phyloP scores from a whole-genome alignment of 2,113 vertebrate species.

The Amphiprion ocellaris region DNA sequence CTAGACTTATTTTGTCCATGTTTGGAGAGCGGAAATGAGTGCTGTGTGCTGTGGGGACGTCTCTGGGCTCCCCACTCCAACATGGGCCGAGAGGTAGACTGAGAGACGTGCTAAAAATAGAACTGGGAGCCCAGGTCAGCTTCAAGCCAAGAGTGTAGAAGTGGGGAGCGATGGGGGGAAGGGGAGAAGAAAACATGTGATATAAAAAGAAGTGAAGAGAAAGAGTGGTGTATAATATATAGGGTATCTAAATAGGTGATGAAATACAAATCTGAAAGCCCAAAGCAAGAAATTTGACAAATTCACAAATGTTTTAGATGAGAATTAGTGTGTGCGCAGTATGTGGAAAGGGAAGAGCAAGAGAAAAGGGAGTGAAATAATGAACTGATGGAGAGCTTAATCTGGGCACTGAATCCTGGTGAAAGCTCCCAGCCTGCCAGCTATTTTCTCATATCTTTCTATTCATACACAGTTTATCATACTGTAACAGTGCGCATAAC shows the following conservation, averaged over 20 bases:
- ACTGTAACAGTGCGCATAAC: conserved; percentile 28
- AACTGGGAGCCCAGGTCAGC: conserved; percentile 60
- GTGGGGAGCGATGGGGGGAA: conserved; percentile 21
- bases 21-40: conserved; percentile 78
- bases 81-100: conserved; percentile 64
- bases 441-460: conserved; percentile 55
- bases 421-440: conserved; percentile 33
- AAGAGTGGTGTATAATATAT: neutral
- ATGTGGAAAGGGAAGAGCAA: conserved; percentile 4
- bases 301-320: conserved; percentile 10
- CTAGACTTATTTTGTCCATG: conserved; percentile 74
- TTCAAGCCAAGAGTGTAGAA: conserved; percentile 44
- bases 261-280: conserved; percentile 1
- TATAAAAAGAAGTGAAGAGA: conserved; percentile 33
- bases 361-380: neutral
- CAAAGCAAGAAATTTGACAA: neutral
- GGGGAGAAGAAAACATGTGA: conserved; percentile 13
- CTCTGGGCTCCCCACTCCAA: conserved; percentile 57
- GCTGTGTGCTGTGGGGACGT: conserved; percentile 62
- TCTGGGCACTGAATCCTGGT: conserved; percentile 35
- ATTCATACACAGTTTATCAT: conserved; percentile 57
- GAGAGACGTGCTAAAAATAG: conserved; percentile 71
- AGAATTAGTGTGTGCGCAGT: conserved; percentile 13
- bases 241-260: conserved; percentile 5
- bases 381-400: conserved; percentile 48